Base-by-base conservation (phyloP, 2,113 vertebrate genomes). In the Stigmatopora nigra region DNA sequence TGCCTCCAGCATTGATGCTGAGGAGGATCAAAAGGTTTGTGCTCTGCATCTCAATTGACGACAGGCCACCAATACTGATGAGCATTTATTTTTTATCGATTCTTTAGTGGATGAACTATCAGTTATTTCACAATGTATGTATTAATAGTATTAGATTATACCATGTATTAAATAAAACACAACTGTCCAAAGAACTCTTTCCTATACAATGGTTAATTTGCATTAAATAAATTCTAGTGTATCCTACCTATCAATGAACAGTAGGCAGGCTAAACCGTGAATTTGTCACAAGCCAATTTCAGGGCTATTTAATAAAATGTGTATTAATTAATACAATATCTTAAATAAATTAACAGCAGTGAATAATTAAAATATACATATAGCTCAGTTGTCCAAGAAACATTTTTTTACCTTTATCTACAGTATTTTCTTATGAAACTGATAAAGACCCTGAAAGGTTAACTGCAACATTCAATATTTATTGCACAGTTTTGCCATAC, bases 391-490 rank as follows among this genome's bases (percentile, higher is more conserved):
- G 38, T 8, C 38, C 38, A 7, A 41, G 38, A 41, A 41, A 41
- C 38, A 41, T 3, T 41, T 41, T 38, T 38, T 69, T 61, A 68
- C 78, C 82, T 76, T 68, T 64, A 65, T 69, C 55, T 65, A 41
- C 38, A 41, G 38, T 41, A 64, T 45, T 56, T 73, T 68, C 66
- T 41, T 77, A 72, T 69, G 70, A 64, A 63, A 61, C 41, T 67
- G 73, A 77, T 72, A 80, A 61, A 87, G 85, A 75, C 76, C 66
- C 71, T 67, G 82, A 85, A 89, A 88, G 86, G 82, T 82, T 76
- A 82, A 86, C 78, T 85, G 89, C 61, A 68, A 90, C 88, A 87
- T 90, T 88, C 84, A 86, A 81, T 72, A 84, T 90, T 90, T 90
- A 90, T 90, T 91, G 88, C 88, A 87, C 89, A 85, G 70, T 75